Conservation (phyloP, 2,888 invertebrate species). For the Tuberolachnus salignus region DNA sequence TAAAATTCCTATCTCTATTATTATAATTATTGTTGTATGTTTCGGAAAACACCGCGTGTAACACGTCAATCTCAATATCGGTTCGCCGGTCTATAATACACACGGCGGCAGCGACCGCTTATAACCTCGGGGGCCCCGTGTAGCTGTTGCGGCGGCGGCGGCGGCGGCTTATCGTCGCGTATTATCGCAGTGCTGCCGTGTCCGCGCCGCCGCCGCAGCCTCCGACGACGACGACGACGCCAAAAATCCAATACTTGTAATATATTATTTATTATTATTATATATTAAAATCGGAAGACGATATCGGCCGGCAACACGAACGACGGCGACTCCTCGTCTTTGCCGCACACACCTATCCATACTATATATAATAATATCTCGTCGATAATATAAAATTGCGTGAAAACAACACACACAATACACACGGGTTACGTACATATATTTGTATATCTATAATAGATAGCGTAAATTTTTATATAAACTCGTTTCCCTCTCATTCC, state of each 20-base stretch:
- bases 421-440: too few relatives aligned
- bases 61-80: constrained; percentile 11
- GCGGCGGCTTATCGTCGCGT: background rate
- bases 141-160: too few relatives aligned
- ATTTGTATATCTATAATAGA: too few relatives aligned
- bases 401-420: too few relatives aligned
- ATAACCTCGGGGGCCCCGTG: constrained; percentile 18
- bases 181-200: background rate
- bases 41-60: constrained; percentile 10
- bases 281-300: constrained; percentile 2
- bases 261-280: too few relatives aligned
- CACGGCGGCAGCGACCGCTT: background rate
- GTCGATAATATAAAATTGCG: too few relatives aligned
- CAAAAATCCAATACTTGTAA: constrained; percentile 10
- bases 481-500: too few relatives aligned
- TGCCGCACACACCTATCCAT: background rate
- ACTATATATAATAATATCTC: too few relatives aligned
- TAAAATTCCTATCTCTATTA: too few relatives aligned
- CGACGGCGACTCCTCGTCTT: background rate
- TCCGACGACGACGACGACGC: constrained; percentile 16
- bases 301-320: constrained; percentile 2
- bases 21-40: constrained; percentile 3
- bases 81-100: too few relatives aligned
- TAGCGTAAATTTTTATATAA: too few relatives aligned
- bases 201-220: background rate